Evolutionary conservation across 2,113 vertebrate species (phyloP).

Genomic region (Notechis scutatus): DNA sequence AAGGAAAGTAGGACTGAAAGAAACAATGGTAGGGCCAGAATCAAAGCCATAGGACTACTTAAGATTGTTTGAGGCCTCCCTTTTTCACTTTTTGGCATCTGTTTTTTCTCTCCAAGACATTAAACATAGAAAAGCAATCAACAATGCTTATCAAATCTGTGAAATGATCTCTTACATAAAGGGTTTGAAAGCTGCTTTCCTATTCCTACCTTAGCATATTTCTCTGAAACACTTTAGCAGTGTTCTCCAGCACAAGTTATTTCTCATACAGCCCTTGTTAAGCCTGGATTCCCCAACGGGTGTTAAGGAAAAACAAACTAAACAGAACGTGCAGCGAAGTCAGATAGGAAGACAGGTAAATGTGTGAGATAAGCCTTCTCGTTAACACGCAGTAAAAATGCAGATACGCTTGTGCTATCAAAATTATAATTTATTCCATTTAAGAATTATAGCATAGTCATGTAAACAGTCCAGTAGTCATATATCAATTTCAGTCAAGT

Average conservation of each 20-base stretch:
- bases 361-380: no score
- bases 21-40: not conserved
- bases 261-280: conserved; percentile 57
- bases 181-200: not conserved
- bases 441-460: no score
- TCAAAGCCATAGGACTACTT: not conserved
- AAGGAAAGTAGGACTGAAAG: not conserved
- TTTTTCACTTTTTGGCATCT: not conserved
- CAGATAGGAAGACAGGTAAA: no score
- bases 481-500: no score
- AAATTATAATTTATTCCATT: no score
- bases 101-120: not conserved
- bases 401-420: no score
- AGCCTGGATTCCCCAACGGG: no score
- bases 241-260: not conserved
- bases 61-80: not conserved
- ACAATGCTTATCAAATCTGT: not conserved
- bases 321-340: no score
- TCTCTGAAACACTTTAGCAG: not conserved
- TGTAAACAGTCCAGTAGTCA: no score
- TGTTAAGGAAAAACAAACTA: no score
- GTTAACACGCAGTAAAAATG: no score
- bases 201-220: not conserved
- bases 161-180: not conserved
- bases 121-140: not conserved